Conservation (phyloP, 2,797 vertebrate species). For the Halcyon leucocephala region DNA sequence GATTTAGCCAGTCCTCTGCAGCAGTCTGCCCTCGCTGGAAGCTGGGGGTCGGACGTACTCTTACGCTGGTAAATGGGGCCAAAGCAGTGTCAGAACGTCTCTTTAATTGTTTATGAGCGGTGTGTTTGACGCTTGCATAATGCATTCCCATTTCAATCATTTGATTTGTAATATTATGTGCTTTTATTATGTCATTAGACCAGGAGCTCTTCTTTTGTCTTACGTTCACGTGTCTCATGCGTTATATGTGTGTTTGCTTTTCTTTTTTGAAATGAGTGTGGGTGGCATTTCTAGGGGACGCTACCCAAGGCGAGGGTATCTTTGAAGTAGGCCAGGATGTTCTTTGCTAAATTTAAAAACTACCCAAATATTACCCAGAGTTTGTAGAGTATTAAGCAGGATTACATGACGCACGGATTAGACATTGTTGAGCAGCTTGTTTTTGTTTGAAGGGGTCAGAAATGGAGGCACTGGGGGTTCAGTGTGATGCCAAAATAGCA, state of each 20-base stretch:
- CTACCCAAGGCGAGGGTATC: constrained; percentile 40
- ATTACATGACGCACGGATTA: constrained; percentile 84
- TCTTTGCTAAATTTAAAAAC: constrained; percentile 83
- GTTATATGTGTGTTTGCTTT: neutral
- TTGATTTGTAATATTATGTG: neutral
- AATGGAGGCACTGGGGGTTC: constrained; percentile 57
- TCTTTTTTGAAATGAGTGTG: neutral
- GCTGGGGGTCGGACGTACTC: fast-evolving
- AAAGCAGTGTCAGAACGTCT: neutral
- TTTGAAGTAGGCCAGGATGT: constrained; percentile 87
- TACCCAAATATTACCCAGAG: constrained; percentile 81
- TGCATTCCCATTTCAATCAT: neutral
- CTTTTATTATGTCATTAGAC: neutral
- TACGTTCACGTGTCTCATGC: fast-evolving
- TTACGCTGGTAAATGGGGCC: neutral
- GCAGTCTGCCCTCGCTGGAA: neutral
- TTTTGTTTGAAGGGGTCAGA: constrained; percentile 75
- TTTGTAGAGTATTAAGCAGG: constrained; percentile 85
- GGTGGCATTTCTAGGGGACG: neutral
- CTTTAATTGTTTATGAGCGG: neutral
- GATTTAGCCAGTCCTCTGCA: neutral
- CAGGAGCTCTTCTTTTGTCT: neutral
- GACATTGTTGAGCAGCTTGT: constrained; percentile 83
- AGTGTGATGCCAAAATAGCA: neutral
- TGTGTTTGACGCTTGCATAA: neutral